Conservation (phyloP, 2,888 invertebrate genomes). For the Dynastes tityus region DNA sequence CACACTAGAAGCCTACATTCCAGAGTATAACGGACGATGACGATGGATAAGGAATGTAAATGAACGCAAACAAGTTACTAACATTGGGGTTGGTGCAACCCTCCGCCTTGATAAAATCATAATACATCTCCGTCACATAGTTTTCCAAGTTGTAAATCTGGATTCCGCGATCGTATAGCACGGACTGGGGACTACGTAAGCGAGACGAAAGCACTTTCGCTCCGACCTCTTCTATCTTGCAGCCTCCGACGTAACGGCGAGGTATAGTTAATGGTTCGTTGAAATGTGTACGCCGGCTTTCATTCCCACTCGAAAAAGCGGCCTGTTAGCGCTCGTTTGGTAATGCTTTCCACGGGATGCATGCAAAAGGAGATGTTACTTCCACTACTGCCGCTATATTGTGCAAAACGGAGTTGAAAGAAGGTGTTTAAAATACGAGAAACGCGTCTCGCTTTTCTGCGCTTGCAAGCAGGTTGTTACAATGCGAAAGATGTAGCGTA, state of each 20-base stretch:
- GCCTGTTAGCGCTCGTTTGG: conserved; percentile 32
- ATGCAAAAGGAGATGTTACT: conserved; percentile 38
- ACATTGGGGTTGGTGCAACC: too few relatives aligned
- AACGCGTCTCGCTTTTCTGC: too few relatives aligned
- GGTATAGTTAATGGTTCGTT: conserved; percentile 8
- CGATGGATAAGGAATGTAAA: conserved; percentile 14
- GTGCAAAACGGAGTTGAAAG: too few relatives aligned
- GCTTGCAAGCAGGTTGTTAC: too few relatives aligned
- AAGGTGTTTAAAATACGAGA: too few relatives aligned
- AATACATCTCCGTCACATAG: background rate
- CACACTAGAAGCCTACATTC: background rate
- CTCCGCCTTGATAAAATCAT: conserved; percentile 4
- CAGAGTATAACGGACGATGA: background rate
- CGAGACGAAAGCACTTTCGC: background rate
- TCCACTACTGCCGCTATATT: background rate
- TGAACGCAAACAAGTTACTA: background rate
- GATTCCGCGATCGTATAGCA: background rate
- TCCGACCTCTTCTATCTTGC: background rate
- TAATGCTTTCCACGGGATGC: conserved; percentile 33
- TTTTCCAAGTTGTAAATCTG: conserved; percentile 1
- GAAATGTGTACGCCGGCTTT: conserved; percentile 5
- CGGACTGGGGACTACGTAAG: background rate
- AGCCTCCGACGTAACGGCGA: background rate
- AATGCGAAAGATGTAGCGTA: too few relatives aligned
- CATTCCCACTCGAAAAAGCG: conserved; percentile 23